Percentiles rank a stretch among this genome's conserved stretches.
These are phyloP conservation scores for Montipora cactus DNA, from an alignment of 64 coral and sea anemone species.

Conservation along the genomic window DNA sequence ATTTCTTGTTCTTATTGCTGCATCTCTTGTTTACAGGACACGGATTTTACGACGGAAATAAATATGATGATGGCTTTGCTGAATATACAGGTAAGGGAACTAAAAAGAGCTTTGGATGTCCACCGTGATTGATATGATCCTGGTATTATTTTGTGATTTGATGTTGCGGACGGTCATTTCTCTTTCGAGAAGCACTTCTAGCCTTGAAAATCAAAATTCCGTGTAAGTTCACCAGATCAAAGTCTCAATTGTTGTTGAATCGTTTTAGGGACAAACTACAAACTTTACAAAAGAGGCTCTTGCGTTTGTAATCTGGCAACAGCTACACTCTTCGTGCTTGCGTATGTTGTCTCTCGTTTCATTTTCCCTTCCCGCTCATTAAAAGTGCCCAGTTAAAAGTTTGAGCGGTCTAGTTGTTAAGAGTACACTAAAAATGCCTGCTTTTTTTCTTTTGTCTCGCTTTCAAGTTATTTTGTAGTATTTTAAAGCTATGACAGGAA, in stretches of 20 bases:
- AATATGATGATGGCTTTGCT: slow-evolving; percentile 35
- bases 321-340: background rate
- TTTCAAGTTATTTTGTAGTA: slow-evolving; percentile 48
- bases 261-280: background rate
- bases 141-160: background rate
- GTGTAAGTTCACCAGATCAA: background rate
- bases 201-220: background rate
- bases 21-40: background rate
- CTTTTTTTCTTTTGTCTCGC: slow-evolving; percentile 7
- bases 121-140: background rate
- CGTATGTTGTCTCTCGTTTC: slow-evolving; percentile 26
- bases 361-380: slow-evolving; percentile 27
- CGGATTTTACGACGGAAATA: slow-evolving; percentile 41
- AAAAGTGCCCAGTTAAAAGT: background rate
- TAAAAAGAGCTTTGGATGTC: no score
- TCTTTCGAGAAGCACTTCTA: background rate
- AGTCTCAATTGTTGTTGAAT: background rate
- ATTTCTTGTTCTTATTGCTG: background rate
- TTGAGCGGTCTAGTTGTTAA: slow-evolving; percentile 6
- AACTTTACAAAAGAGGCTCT: background rate
- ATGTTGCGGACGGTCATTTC: background rate
- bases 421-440: background rate
- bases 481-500: slow-evolving; percentile 50
- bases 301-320: background rate
- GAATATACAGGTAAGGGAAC: slow-evolving; percentile 39